phyloP scores from a whole-genome alignment of 2,888 invertebrate species.

The Eugnorisma glareosa region DNA sequence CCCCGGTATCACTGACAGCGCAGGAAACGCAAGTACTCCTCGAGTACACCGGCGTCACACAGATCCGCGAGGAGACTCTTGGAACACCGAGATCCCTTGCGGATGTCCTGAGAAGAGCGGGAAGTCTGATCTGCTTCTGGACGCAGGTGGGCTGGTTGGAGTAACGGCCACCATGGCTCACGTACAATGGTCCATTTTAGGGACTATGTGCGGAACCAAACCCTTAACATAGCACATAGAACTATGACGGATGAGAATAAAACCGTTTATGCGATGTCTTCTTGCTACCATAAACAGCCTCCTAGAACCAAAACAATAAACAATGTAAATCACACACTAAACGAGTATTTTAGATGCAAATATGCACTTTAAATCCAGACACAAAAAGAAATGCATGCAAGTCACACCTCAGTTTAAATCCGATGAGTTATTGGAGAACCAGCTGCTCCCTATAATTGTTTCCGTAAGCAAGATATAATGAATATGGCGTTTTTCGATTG shows the following conservation, averaged over 20 bases:
- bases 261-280: background rate
- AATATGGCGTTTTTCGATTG: conserved; percentile 64
- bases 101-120: no score
- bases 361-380: conserved; percentile 56
- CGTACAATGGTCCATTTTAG: no score
- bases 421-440: conserved; percentile 70
- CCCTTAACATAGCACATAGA: no score
- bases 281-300: background rate
- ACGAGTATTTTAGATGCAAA: conserved; percentile 51
- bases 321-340: conserved; percentile 37
- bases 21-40: no score
- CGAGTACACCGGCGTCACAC: no score
- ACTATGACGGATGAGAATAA: background rate
- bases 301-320: background rate
- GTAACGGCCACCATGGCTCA: no score
- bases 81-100: no score
- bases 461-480: conserved; percentile 74
- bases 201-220: no score
- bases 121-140: no score
- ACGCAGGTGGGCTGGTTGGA: no score
- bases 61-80: no score
- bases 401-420: conserved; percentile 62
- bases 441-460: conserved; percentile 74
- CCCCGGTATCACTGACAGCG: no score
- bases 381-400: conserved; percentile 62